Percentiles rank a stretch among this genome's conserved stretches.
Evolutionary conservation across 2,797 vertebrate genomes (phyloP).

Genomic region (Alcedo atthis): DNA sequence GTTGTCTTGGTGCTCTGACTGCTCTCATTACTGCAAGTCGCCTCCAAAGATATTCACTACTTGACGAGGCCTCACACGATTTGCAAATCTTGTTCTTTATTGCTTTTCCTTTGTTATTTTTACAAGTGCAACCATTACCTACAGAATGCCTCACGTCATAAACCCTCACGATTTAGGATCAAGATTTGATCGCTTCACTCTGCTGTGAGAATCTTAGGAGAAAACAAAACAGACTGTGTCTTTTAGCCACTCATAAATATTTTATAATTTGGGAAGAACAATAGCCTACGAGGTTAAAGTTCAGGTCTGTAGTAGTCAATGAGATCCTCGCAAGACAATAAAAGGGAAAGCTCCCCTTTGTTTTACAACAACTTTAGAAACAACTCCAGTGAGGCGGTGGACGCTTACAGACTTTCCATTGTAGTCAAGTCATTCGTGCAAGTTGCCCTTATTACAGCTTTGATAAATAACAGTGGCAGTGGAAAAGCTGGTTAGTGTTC

Average conservation of each 20-base stretch:
- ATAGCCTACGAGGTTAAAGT: constrained; percentile 54
- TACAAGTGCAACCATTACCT: constrained; percentile 27
- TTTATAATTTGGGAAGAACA: constrained; percentile 67
- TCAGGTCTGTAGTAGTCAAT: constrained; percentile 41
- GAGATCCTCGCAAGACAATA: constrained; percentile 41
- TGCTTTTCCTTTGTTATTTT: constrained; percentile 23
- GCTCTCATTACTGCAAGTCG: not conserved
- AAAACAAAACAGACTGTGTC: constrained; percentile 48
- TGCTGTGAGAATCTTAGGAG: constrained; percentile 10
- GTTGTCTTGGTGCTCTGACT: not conserved
- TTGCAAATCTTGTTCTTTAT: constrained; percentile 23
- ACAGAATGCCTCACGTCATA: constrained; percentile 30
- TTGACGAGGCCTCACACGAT: not conserved
- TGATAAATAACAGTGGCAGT: constrained; percentile 31
- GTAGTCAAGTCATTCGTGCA: constrained; percentile 11
- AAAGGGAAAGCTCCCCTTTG: constrained; percentile 61
- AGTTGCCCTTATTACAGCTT: constrained; percentile 32
- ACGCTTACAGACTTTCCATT: constrained; percentile 41
- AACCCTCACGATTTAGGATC: not conserved
- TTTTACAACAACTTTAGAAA: constrained; percentile 51
- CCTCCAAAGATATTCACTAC: not conserved
- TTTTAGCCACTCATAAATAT: constrained; percentile 61
- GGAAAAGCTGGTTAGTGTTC: constrained; percentile 1
- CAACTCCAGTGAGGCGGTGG: not conserved
- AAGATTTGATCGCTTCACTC: constrained; percentile 14